phyloP scores from a whole-genome alignment of 1,140 invertebrate genomes.

The Drosophila varians region DNA sequence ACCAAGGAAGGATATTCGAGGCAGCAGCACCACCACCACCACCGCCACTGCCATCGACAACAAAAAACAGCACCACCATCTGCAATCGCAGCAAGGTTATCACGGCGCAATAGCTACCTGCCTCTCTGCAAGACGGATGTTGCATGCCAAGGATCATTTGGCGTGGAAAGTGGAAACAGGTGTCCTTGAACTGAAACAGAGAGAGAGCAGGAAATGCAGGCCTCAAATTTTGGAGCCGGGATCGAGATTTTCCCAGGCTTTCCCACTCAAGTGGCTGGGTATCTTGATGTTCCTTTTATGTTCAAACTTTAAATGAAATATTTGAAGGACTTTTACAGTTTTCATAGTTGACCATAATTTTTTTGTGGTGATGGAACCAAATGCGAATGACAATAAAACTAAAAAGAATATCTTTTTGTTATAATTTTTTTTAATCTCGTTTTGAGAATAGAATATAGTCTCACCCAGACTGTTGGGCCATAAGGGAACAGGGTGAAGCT shows the following conservation, averaged over 20 bases:
- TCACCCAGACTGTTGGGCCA: not conserved
- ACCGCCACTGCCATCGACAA: slow-evolving; percentile 27
- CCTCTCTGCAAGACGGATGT: slow-evolving; percentile 52
- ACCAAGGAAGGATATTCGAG: slow-evolving; percentile 69
- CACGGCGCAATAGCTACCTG: slow-evolving; percentile 38
- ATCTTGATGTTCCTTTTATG: not conserved
- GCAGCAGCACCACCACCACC: slow-evolving; percentile 56
- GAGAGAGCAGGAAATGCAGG: slow-evolving; percentile 33
- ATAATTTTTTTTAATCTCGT: too few relatives aligned
- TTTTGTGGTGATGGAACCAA: too few relatives aligned
- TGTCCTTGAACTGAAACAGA: slow-evolving; percentile 49
- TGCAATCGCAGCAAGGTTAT: slow-evolving; percentile 37
- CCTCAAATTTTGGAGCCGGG: not conserved
- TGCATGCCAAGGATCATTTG: slow-evolving; percentile 56
- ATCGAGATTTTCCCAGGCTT: slow-evolving; percentile 1
- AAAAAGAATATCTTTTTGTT: too few relatives aligned
- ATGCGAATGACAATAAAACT: too few relatives aligned
- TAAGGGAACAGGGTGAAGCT: slow-evolving; percentile 8
- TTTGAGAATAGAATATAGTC: not conserved
- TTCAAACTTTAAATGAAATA: too few relatives aligned
- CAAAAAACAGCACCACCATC: slow-evolving; percentile 46
- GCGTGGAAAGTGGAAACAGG: slow-evolving; percentile 73
- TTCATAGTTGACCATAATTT: too few relatives aligned
- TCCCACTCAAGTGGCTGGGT: not conserved
- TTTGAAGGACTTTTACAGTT: too few relatives aligned